Evolutionary conservation across 2,113 vertebrate genomes (phyloP), one percentile per base, ranked within the genome.

Genomic region (Ctenomys sociabilis): DNA sequence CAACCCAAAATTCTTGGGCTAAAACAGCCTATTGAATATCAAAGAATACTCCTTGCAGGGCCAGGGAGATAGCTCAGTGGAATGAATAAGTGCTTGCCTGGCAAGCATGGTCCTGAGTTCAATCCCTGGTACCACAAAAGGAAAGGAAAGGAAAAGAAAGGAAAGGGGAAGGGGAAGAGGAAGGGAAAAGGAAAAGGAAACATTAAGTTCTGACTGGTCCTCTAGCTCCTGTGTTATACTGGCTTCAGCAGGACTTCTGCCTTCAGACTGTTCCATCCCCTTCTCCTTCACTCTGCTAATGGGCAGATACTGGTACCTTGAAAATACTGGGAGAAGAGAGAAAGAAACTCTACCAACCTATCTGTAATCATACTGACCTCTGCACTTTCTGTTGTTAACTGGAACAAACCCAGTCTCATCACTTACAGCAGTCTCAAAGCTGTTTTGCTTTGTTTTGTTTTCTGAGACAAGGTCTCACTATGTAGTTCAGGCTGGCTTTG

Each of bases 1-100:
- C 37, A 92, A 77, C 94, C 87, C 22, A 59, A 96, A 85, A 92
- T 66, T 77, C 80, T 45, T 78, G 24, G 2, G 13, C 59, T 95
- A 87, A 63, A 94, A 92, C 82, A 30, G 54, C 81, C 77, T 70
- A 32, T 40, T 78, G 52, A n/a, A 54, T 43, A 70, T 66, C 17
- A 49, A 8, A 89, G 32, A 78, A 28, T 78, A 87, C n/a, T 61
- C 77, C 63, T 54, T 83, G 77, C 49, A 11, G 49, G 49, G 49
- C 49, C 49, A 49, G 49, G 49, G 49, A 49, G 49, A 49, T 49
- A 49, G 49, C 49, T 49, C 49, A 49, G 49, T 49, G 49, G 49
- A 49, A 8, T 49, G 49, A 49, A 8, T 49, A 49, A 49, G 49
- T 49, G 49, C 49, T 49, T 49, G 49, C 49, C 49, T 49, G 49